These are phyloP conservation scores for Melanostoma mellinum DNA, from an alignment of 2,888 invertebrate species.

Conservation along the genomic window DNA sequence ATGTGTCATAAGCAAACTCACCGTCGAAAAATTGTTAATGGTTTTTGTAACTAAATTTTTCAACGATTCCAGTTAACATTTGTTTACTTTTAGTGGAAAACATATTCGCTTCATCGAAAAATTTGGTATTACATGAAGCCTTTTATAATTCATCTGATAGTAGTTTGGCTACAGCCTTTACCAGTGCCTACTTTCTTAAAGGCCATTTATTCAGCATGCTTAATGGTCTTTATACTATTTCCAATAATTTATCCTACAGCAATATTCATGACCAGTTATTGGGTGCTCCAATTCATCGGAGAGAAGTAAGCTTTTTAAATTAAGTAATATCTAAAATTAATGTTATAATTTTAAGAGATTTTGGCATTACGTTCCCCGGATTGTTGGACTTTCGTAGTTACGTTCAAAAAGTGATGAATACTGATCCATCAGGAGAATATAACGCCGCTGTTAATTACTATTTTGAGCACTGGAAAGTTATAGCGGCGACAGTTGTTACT, in stretches of 20 bases:
- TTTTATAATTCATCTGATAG: slow-evolving; percentile 37
- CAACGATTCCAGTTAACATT: neutral
- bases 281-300: slow-evolving; percentile 48
- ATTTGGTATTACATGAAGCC: slow-evolving; percentile 56
- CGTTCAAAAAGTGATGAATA: slow-evolving; percentile 32
- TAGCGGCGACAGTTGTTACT: slow-evolving; percentile 28
- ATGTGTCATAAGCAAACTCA: slow-evolving; percentile 52
- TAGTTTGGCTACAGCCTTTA: slow-evolving; percentile 48
- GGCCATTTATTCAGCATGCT: slow-evolving; percentile 26
- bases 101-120: slow-evolving; percentile 18
- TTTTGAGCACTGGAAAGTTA: slow-evolving; percentile 22
- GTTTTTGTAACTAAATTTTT: neutral
- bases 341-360: slow-evolving; percentile 21
- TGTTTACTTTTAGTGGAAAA: slow-evolving; percentile 40
- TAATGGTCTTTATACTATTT: slow-evolving; percentile 44
- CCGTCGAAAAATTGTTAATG: slow-evolving; percentile 59
- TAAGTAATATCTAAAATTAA: neutral
- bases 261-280: slow-evolving; percentile 28
- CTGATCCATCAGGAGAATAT: slow-evolving; percentile 53
- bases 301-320: slow-evolving; percentile 34
- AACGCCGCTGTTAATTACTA: slow-evolving; percentile 6
- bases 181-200: slow-evolving; percentile 56
- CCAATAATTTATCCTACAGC: slow-evolving; percentile 53
- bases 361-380: slow-evolving; percentile 20
- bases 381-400: slow-evolving; percentile 33